A percentile compares a stretch with the other conserved stretches of the same genome.
phyloP scores from a whole-genome alignment of 2,888 invertebrate species.

The Meteorus cinctellus region DNA sequence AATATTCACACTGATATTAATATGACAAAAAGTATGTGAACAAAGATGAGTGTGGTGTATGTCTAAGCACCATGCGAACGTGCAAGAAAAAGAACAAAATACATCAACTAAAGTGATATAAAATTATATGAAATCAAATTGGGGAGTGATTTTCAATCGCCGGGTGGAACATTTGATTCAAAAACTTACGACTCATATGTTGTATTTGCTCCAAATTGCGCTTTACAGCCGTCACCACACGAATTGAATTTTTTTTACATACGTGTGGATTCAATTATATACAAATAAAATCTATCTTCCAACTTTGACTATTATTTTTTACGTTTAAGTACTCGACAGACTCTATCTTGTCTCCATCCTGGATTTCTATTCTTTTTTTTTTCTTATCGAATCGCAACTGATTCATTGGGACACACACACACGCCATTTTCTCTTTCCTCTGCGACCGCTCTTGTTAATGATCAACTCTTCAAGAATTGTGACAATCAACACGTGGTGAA shows the following conservation, averaged over 20 bases:
- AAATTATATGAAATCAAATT: conserved; percentile 2
- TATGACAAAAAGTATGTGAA: neutral
- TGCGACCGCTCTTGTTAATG: neutral
- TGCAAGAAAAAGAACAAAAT: conserved; percentile 59
- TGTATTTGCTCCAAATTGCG: conserved; percentile 56
- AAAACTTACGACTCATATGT: conserved; percentile 58
- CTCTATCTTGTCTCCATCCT: neutral
- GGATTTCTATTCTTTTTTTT: neutral
- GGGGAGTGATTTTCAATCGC: conserved; percentile 41
- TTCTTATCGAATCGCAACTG: neutral
- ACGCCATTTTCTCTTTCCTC: neutral
- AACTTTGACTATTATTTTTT: neutral
- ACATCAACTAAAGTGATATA: neutral
- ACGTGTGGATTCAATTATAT: neutral
- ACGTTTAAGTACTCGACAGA: neutral
- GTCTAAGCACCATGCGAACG: conserved; percentile 60
- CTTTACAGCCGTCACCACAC: conserved; percentile 43
- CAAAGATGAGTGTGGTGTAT: conserved; percentile 8
- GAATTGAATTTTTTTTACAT: conserved; percentile 4
- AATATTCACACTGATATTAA: neutral
- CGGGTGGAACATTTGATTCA: conserved; percentile 49
- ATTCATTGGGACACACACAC: conserved; percentile 1
- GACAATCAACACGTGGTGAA: conserved; percentile 28
- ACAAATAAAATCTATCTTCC: conserved; percentile 8
- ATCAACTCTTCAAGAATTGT: neutral